Base-by-base conservation (phyloP, 2,888 invertebrate genomes). In the Tenthredo amoena region DNA sequence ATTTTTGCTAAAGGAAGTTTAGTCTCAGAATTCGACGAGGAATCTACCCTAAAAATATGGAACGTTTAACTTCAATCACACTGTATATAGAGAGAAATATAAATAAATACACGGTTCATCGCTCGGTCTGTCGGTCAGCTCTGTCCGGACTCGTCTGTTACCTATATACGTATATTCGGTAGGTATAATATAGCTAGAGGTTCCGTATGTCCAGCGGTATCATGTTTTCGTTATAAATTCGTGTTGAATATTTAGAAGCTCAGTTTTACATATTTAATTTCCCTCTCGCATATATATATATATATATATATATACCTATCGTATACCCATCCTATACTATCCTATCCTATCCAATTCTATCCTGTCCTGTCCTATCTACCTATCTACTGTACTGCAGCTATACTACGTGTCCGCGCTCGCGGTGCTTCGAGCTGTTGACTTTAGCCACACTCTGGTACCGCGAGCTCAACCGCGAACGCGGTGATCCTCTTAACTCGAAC, bases 231-330 rank as follows among this genome's bases (percentile, higher is more conserved):
- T 87, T 86, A 87, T 88, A 88, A 88, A 88, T 88, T 87, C 86
- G 85, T 82, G 85, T 86, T 87, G 86, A 87, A 88, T 87, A 87
- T 88, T 88, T 88, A 87, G 87, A 86, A 58, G 83, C 34, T 82
- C 84, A 86, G 86, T 88, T 88, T 88, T 88, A 87, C 88, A 88
- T 88, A 88, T 88, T 88, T 88, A 87, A 88, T 88, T 88, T 87
- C 34, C 71, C 82, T 86, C 87, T 55, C n/a, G 15, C 5, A n/a
- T 9, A 50, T 74, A 15, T 74, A 40, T 34, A 7, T 15, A 9
- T 43, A 43, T n/a, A 15, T 26, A 18, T 10, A 0, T 26, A n/a
- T 26, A n/a, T 40, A 34, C 74, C 10, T 4, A 40, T 37, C 18
- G n/a, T n/a, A 21, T 9, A 18, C 58, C 7, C n/a, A 58, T 58